Conservation (phyloP, 2,888 invertebrate genomes). For the Tuta absoluta region DNA sequence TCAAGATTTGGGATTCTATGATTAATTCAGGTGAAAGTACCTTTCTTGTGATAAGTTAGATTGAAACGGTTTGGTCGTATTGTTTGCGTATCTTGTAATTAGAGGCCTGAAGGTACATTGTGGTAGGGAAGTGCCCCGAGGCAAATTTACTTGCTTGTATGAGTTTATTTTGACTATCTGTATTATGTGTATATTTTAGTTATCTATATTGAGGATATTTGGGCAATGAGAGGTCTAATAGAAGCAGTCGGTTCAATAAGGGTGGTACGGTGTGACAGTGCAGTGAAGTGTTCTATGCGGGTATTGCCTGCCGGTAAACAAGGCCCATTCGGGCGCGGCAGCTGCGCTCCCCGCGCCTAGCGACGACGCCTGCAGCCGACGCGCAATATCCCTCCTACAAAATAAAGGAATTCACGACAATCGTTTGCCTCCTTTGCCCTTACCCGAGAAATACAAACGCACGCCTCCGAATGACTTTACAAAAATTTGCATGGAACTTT, state of each 20-base stretch:
- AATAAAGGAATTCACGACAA: conserved; percentile 80
- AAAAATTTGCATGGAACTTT: conserved; percentile 78
- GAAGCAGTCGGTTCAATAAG: conserved; percentile 51
- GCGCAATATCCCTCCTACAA: conserved; percentile 79
- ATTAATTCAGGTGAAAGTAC: conserved; percentile 39
- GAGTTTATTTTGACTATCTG: background rate
- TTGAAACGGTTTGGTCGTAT: conserved; percentile 12
- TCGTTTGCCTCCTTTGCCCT: conserved; percentile 74
- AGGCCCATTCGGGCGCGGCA: conserved; percentile 60
- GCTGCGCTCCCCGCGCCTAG: conserved; percentile 48
- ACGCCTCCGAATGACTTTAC: conserved; percentile 79
- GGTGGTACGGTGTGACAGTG: conserved; percentile 48
- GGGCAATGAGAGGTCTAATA: conserved; percentile 30
- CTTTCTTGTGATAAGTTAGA: conserved; percentile 30
- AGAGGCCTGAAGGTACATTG: conserved; percentile 19
- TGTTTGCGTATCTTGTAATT: conserved; percentile 33
- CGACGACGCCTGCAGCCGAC: conserved; percentile 74
- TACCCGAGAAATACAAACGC: conserved; percentile 77
- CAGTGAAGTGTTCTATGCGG: conserved; percentile 58
- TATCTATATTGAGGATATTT: background rate
- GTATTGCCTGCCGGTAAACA: conserved; percentile 69
- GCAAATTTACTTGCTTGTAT: no score
- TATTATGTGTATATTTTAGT: conserved; percentile 13
- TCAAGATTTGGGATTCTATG: conserved; percentile 44
- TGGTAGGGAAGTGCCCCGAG: background rate